phyloP scores from a whole-genome alignment of 2,797 vertebrate genomes.

The Alosa sapidissima region DNA sequence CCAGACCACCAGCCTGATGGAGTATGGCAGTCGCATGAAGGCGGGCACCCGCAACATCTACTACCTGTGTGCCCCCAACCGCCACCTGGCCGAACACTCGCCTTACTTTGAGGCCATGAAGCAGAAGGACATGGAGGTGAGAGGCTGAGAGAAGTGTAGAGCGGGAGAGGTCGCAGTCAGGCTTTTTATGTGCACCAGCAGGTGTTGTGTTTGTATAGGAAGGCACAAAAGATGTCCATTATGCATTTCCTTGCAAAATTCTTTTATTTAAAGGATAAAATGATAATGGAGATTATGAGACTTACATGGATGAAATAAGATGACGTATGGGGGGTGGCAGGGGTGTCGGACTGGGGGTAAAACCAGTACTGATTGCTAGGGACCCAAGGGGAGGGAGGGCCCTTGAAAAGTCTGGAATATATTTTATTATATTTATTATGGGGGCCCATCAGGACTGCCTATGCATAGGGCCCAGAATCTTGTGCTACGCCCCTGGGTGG shows the following conservation, averaged over 20 bases:
- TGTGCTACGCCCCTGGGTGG: no score
- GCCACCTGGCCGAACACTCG: slow-evolving; percentile 90
- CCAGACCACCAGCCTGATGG: slow-evolving; percentile 85
- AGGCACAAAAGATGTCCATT: neutral
- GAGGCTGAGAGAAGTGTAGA: neutral
- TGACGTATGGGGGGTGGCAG: no score
- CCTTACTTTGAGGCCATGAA: slow-evolving; percentile 97
- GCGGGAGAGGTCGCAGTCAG: neutral
- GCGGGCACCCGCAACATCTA: slow-evolving; percentile 92
- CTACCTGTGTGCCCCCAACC: slow-evolving; percentile 91
- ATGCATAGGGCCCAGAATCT: no score
- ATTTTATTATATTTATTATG: no score
- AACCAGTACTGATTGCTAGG: no score
- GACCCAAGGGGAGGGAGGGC: no score
- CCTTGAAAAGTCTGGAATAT: no score
- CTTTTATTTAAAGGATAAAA: no score
- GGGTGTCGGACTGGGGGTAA: no score
- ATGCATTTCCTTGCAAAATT: neutral
- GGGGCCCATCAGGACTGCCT: no score
- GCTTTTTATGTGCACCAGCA: neutral
- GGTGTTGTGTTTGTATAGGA: neutral
- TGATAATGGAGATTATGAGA: no score
- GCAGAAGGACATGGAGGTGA: slow-evolving; percentile 91
- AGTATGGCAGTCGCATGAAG: slow-evolving; percentile 88
- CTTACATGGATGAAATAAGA: no score